phyloP scores from a whole-genome alignment of 2,888 invertebrate species.

The Bombylius major region DNA sequence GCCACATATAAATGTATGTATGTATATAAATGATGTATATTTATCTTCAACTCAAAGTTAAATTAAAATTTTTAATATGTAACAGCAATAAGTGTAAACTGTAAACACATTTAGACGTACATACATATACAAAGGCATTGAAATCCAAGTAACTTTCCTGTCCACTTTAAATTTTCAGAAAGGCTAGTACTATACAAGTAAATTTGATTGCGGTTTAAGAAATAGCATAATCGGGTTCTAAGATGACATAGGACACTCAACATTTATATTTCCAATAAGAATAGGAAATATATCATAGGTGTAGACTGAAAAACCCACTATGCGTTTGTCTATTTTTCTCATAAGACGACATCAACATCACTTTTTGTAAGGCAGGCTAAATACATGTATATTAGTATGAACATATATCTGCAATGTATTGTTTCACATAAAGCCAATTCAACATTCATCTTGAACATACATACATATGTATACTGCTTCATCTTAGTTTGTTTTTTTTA shows the following conservation, averaged over 20 bases:
- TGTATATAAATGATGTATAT: no score
- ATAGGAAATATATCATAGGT: not conserved
- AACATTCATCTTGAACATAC: not conserved
- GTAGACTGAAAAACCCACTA: not conserved
- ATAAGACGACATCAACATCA: constrained; percentile 5
- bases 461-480: not conserved
- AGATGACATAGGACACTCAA: constrained; percentile 8
- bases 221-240: constrained; percentile 11
- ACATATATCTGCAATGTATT: not conserved
- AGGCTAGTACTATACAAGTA: not conserved
- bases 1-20: no score
- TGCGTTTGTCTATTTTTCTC: constrained; percentile 11
- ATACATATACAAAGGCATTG: not conserved
- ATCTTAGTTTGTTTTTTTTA: constrained; percentile 2
- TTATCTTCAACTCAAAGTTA: no score
- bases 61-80: not conserved
- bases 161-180: no score
- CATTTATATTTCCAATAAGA: not conserved
- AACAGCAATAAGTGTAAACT: not conserved
- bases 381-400: no score
- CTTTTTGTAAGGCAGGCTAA: constrained; percentile 5
- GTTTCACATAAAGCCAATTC: constrained; percentile 1
- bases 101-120: no score
- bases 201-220: constrained; percentile 2
- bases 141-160: not conserved